Percentiles rank a stretch among this genome's conserved stretches.
phyloP scores from a whole-genome alignment of 2,113 vertebrate species.

The Phodopus roborovskii region DNA sequence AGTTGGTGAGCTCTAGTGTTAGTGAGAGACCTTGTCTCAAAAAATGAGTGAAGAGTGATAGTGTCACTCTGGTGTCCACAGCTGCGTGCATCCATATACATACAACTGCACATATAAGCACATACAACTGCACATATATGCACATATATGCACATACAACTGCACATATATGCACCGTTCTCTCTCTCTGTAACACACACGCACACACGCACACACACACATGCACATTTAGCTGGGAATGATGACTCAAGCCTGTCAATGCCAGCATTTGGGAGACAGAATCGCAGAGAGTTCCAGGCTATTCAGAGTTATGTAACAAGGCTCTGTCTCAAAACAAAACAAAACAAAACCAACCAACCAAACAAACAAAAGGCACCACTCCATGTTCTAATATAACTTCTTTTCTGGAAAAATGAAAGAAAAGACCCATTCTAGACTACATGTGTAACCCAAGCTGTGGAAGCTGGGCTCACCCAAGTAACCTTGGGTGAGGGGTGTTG shows the following conservation, averaged over 20 bases:
- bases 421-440: not conserved
- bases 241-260: not conserved
- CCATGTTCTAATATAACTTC: not conserved
- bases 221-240: not conserved
- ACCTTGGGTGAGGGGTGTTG: not conserved
- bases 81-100: not conserved
- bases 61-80: not conserved
- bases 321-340: not conserved
- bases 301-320: not conserved
- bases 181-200: not conserved
- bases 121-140: not conserved
- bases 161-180: not conserved
- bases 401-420: slow-evolving; percentile 29
- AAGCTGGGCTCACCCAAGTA: not conserved
- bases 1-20: not conserved
- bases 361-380: not conserved
- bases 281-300: not conserved
- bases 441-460: not conserved
- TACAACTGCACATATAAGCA: not conserved
- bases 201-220: not conserved
- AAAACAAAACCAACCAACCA: not conserved
- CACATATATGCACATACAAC: not conserved
- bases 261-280: not conserved
- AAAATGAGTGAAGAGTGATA: not conserved
- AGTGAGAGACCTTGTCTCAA: not conserved